Evolutionary conservation across 1,140 invertebrate genomes (phyloP).

Genomic region (Euwallacea similis): DNA sequence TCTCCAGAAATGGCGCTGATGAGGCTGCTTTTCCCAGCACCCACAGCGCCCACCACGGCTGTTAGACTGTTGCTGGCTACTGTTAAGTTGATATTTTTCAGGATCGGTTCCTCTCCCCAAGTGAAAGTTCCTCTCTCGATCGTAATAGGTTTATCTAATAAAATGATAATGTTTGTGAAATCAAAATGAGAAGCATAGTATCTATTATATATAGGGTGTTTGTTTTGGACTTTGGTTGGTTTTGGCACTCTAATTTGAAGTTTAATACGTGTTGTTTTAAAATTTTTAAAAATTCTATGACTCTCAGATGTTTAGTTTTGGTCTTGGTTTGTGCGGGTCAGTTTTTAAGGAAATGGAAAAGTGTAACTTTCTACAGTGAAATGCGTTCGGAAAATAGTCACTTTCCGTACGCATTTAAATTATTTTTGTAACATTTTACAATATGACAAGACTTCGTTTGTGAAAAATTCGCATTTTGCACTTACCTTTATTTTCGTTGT

Average conservation of each 20-base stretch:
- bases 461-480: constrained; percentile 57
- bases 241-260: too few relatives aligned
- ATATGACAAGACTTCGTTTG: background rate
- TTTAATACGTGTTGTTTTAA: too few relatives aligned
- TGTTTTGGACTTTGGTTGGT: background rate
- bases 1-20: constrained; percentile 84
- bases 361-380: too few relatives aligned
- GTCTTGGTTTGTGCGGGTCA: too few relatives aligned
- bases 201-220: background rate
- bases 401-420: too few relatives aligned
- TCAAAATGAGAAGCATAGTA: constrained; percentile 1
- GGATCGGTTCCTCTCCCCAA: constrained; percentile 69
- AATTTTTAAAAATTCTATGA: too few relatives aligned
- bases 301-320: too few relatives aligned
- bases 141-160: constrained; percentile 28
- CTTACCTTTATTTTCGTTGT: constrained; percentile 57
- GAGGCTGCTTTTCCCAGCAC: constrained; percentile 87
- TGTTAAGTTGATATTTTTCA: constrained; percentile 74
- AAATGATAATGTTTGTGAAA: constrained; percentile 14
- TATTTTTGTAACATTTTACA: background rate
- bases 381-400: too few relatives aligned
- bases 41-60: constrained; percentile 84
- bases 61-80: constrained; percentile 69
- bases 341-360: too few relatives aligned
- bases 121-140: constrained; percentile 65